Conservation (phyloP, 2,797 vertebrate species). For the Myotis daubentonii region DNA sequence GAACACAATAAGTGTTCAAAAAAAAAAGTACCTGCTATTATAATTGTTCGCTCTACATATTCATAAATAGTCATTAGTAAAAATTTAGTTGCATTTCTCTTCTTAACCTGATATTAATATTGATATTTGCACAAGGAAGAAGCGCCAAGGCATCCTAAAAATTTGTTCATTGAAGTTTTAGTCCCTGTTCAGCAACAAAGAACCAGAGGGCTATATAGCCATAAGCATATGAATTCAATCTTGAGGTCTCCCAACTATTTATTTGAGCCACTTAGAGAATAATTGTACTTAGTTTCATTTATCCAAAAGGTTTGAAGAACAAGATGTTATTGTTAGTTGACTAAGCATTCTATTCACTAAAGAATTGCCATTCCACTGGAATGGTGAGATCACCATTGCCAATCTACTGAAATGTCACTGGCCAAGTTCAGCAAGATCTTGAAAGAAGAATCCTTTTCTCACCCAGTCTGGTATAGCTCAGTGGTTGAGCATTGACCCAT, state of each 20-base stretch:
- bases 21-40: not conserved
- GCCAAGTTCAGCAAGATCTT: slow-evolving; percentile 11
- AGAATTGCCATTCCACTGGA: not conserved
- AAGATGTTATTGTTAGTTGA: not conserved
- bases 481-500: too few relatives aligned
- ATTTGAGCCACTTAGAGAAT: not conserved
- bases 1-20: not conserved
- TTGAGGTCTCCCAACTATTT: not conserved
- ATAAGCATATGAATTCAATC: not conserved
- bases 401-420: not conserved
- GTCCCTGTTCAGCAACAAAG: not conserved
- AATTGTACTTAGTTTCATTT: not conserved
- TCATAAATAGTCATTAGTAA: not conserved
- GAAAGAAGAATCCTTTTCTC: not conserved
- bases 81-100: not conserved
- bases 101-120: not conserved
- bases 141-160: not conserved
- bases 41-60: not conserved
- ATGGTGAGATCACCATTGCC: too few relatives aligned
- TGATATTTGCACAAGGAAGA: not conserved
- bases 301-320: not conserved
- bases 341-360: not conserved
- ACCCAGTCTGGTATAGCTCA: too few relatives aligned
- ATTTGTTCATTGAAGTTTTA: slow-evolving; percentile 1
- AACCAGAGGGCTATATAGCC: not conserved